Evolutionary conservation across 2,888 invertebrate species (phyloP).

Genomic region (Xanthia icteritia): DNA sequence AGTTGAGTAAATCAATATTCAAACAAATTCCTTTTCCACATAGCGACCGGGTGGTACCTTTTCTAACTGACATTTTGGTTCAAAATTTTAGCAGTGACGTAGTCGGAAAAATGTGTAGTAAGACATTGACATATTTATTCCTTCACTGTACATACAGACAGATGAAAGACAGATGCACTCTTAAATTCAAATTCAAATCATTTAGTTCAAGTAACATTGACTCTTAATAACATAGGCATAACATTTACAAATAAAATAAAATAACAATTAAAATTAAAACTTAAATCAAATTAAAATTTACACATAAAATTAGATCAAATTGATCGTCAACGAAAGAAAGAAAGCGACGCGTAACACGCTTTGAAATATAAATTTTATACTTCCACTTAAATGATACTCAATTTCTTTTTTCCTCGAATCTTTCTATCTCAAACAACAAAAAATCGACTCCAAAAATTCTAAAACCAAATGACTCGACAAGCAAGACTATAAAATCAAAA

Average conservation of each 20-base stretch:
- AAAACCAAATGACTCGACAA: slow-evolving; percentile 1
- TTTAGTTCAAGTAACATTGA: no score
- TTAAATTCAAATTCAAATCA: neutral
- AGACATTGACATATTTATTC: neutral
- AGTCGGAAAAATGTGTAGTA: neutral
- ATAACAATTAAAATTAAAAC: no score
- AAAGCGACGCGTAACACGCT: no score
- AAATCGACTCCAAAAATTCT: neutral
- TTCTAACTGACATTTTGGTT: neutral
- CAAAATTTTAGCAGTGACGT: neutral
- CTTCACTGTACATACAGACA: no score
- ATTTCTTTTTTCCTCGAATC: neutral
- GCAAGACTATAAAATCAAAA: slow-evolving; percentile 38
- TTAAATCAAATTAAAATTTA: no score
- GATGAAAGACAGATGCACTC: neutral
- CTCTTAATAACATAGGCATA: no score
- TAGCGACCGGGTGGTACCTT: neutral
- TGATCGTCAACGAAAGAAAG: no score
- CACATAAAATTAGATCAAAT: no score
- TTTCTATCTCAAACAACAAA: neutral
- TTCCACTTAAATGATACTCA: no score
- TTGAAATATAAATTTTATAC: no score
- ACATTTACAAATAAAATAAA: no score
- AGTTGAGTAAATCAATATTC: neutral
- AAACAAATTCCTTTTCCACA: neutral